Base-by-base conservation (phyloP, 2,888 invertebrate genomes). In the Eilema depressum region DNA sequence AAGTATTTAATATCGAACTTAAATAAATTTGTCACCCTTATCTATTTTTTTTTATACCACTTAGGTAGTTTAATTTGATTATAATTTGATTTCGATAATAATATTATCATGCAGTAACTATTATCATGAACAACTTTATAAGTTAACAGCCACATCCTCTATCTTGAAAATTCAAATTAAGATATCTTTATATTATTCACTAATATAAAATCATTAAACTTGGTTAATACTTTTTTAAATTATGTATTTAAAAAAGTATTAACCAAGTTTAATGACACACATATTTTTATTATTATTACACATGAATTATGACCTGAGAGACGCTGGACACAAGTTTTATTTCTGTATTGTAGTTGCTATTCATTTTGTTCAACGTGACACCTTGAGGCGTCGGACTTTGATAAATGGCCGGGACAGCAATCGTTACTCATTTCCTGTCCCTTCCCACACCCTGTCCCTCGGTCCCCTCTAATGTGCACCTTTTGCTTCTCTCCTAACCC, bases 401-500 rank as follows among this genome's bases (percentile, higher is more conserved):
- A 95, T 92, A 90, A 93, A 95, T 92, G 92, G 85, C 87, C 88
- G 89, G 90, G 89, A 88, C 86, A 89, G 88, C 88, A 91, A 91
- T 91, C 91, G 90, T 91, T 91, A 91, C 92, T 93, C 91, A 93
- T 93, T 93, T 92, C 91, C 91, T 89, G 89, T 88, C 90, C 89
- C 88, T 87, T 83, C 88, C 89, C 88, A 80, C 80, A 86, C 86
- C 88, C 88, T 88, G 86, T 81, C 78, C 78, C 81, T 83, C 84
- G 79, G 77, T 37, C 81, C 73, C 84, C 75, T 83, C 84, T 88
- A 88, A 90, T 89, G 88, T 85, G 85, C 85, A 88, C 90, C 88
- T 89, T 90, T 89, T 88, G 85, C 88, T 82, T 81, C 78, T 78
- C 81, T 82, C 81, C 83, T 83, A 78, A 77, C 83, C 84, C 85